Evolutionary conservation across 2,888 invertebrate genomes (phyloP).

Genomic region (Scrobipalpa costella): DNA sequence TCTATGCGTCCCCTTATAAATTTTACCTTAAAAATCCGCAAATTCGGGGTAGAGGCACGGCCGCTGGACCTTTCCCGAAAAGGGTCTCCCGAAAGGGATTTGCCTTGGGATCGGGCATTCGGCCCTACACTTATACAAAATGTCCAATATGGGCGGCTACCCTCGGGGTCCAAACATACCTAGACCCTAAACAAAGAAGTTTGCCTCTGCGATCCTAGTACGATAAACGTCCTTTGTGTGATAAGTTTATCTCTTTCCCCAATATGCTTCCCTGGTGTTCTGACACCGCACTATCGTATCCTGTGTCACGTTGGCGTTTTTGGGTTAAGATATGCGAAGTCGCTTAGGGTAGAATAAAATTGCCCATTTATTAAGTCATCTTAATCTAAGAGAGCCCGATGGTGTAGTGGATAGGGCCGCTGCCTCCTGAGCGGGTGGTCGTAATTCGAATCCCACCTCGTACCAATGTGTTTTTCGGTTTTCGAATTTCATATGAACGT

Average conservation of each 20-base stretch:
- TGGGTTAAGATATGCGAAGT: background rate
- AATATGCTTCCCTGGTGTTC: slow-evolving; percentile 15
- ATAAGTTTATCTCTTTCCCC: slow-evolving; percentile 24
- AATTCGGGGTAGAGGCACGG: slow-evolving; percentile 76
- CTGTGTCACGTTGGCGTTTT: slow-evolving; percentile 13
- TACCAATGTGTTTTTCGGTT: too few species aligned
- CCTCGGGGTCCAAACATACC: slow-evolving; percentile 67
- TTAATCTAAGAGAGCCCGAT: too few species aligned
- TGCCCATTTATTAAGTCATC: too few species aligned
- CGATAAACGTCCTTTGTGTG: slow-evolving; percentile 38
- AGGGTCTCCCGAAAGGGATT: slow-evolving; percentile 79
- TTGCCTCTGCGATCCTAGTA: slow-evolving; percentile 63
- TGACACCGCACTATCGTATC: slow-evolving; percentile 11
- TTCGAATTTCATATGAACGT: too few species aligned
- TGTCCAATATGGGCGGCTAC: slow-evolving; percentile 74
- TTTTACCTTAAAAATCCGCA: slow-evolving; percentile 81
- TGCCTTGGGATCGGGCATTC: slow-evolving; percentile 73
- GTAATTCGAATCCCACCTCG: too few species aligned
- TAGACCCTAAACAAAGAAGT: slow-evolving; percentile 76
- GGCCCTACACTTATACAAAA: slow-evolving; percentile 80
- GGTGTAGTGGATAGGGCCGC: too few species aligned
- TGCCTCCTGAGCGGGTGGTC: too few species aligned
- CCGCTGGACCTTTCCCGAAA: slow-evolving; percentile 70
- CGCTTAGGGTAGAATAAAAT: too few species aligned
- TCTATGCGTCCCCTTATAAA: slow-evolving; percentile 65